These are phyloP conservation scores for Melikaiella ostensackeni DNA, from an alignment of 2,888 invertebrate species.

Conservation along the genomic window DNA sequence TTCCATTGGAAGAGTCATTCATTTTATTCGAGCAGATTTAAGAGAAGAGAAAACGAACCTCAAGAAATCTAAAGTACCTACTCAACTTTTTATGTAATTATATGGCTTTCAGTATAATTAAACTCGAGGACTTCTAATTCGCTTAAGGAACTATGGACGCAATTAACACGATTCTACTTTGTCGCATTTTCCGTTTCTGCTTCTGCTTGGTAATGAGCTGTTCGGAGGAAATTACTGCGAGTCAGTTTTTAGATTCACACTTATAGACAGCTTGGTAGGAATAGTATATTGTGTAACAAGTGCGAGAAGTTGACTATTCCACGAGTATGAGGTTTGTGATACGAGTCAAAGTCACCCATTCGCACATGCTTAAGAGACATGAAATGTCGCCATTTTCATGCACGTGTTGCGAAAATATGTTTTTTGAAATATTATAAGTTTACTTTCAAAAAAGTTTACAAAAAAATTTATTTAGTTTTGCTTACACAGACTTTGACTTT, in stretches of 20 bases:
- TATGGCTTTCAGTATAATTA: conserved; percentile 29
- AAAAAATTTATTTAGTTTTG: too few species aligned
- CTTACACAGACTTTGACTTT: too few species aligned
- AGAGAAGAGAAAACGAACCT: background rate
- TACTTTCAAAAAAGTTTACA: too few species aligned
- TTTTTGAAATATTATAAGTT: too few species aligned
- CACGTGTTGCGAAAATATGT: too few species aligned
- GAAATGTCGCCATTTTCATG: too few species aligned
- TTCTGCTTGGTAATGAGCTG: conserved; percentile 19
- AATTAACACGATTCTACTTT: conserved; percentile 31
- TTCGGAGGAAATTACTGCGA: conserved; percentile 8
- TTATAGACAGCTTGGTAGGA: background rate
- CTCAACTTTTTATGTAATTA: conserved; percentile 16
- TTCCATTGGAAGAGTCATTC: background rate
- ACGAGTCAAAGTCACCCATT: too few species aligned
- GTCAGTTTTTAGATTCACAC: background rate
- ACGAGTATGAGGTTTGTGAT: too few species aligned
- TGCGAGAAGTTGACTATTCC: too few species aligned
- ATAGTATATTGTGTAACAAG: too few species aligned
- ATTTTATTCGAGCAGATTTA: background rate
- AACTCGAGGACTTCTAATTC: conserved; percentile 28
- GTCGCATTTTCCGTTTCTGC: conserved; percentile 21
- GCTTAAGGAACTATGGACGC: conserved; percentile 10
- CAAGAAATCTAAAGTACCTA: background rate
- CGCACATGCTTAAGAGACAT: too few species aligned